Percentiles rank a stretch among this genome's conserved stretches.
Conservation (phyloP, 2,797 vertebrate genomes). For the Botia kubotai region DNA sequence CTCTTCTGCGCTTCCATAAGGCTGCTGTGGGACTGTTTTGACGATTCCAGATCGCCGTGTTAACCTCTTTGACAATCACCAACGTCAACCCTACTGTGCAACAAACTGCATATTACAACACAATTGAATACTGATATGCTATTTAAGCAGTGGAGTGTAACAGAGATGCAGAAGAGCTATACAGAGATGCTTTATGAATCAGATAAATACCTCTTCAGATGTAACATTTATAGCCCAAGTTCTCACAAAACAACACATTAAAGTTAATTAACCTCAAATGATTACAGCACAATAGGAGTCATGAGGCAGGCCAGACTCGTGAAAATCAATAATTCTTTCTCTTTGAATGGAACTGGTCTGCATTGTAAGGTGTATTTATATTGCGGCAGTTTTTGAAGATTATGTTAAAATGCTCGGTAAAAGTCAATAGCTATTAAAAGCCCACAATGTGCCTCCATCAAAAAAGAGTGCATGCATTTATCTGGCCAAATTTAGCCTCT, state of each 20-base stretch:
- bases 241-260: conserved; percentile 38
- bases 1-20: background rate
- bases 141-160: background rate
- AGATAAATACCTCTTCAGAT: conserved; percentile 33
- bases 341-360: conserved; percentile 6
- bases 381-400: conserved; percentile 24
- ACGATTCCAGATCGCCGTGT: background rate
- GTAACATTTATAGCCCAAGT: conserved; percentile 32
- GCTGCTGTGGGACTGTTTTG: conserved; percentile 15
- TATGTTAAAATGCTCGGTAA: conserved; percentile 24
- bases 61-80: conserved; percentile 13
- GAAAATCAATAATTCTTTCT: conserved; percentile 31
- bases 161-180: conserved; percentile 2
- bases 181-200: conserved; percentile 38
- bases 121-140: background rate
- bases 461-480: conserved; percentile 31
- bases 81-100: background rate
- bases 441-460: conserved; percentile 20
- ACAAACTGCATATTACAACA: background rate
- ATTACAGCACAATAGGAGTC: conserved; percentile 26
- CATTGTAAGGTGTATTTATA: conserved; percentile 15
- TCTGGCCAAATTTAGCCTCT: conserved; percentile 37
- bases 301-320: conserved; percentile 18
- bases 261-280: conserved; percentile 43
- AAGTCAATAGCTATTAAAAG: conserved; percentile 50